Evolutionary conservation across 2,888 invertebrate species (phyloP).

Genomic region (Eupsilia transversa): DNA sequence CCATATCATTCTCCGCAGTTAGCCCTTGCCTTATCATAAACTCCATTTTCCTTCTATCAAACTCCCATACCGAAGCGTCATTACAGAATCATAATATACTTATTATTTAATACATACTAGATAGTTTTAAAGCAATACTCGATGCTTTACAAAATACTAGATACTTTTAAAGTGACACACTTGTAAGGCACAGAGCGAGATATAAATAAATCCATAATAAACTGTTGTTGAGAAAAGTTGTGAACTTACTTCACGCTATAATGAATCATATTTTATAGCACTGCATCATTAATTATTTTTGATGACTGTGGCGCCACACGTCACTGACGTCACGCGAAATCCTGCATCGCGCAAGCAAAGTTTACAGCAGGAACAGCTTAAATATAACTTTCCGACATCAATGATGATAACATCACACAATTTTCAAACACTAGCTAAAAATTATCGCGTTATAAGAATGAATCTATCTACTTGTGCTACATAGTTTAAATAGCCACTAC

Average conservation of each 20-base stretch:
- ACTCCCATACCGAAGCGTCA: background rate
- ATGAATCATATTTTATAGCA: background rate
- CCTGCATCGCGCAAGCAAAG: too few species aligned
- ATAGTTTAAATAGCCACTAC: background rate
- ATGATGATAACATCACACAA: background rate
- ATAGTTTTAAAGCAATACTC: background rate
- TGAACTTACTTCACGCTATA: background rate
- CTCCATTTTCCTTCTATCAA: background rate
- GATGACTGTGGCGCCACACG: too few species aligned
- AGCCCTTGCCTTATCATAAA: background rate
- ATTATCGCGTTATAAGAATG: background rate
- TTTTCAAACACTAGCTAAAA: background rate
- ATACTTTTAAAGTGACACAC: background rate
- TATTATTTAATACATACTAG: background rate
- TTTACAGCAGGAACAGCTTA: too few species aligned
- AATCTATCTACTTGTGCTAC: conserved; percentile 6
- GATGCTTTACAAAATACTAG: background rate
- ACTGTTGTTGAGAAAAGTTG: background rate
- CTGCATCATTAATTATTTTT: background rate
- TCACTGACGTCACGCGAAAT: too few species aligned
- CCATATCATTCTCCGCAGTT: background rate
- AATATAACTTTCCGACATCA: too few species aligned
- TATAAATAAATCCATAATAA: background rate
- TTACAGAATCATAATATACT: background rate
- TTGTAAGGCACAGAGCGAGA: background rate